These are phyloP conservation scores for Synanthedon myopaeformis DNA, from an alignment of 2,888 invertebrate genomes.

Conservation along the genomic window DNA sequence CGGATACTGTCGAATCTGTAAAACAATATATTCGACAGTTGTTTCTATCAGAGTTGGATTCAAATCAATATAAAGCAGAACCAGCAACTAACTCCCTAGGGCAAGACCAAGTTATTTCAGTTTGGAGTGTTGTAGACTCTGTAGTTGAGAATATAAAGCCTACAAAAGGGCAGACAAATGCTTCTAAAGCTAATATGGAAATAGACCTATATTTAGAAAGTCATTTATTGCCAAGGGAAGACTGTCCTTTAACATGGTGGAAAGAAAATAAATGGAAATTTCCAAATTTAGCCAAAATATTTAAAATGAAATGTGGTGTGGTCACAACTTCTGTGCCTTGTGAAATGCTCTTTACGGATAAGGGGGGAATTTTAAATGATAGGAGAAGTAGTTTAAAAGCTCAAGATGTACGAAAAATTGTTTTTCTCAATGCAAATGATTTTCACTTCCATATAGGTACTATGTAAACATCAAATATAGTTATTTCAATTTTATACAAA, in stretches of 20 bases:
- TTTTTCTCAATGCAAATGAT: background rate
- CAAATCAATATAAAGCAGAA: background rate
- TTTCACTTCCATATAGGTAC: too few relatives aligned
- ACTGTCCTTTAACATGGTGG: background rate
- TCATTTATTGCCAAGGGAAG: background rate
- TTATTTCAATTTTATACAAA: too few relatives aligned
- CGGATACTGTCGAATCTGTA: background rate
- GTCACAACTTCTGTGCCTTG: background rate
- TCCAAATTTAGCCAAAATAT: background rate
- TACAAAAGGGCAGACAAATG: background rate
- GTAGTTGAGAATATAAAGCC: background rate
- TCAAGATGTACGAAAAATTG: background rate
- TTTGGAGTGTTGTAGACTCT: background rate
- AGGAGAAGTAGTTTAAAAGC: background rate
- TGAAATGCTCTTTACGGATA: background rate
- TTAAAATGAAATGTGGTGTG: background rate
- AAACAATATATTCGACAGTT: background rate
- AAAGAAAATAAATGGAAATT: background rate
- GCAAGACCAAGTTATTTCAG: background rate
- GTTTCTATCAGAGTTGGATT: background rate
- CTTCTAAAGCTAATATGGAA: background rate
- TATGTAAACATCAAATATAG: too few relatives aligned
- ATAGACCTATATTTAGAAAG: background rate
- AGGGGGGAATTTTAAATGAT: background rate
- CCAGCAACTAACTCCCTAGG: background rate